Percentiles rank a stretch among this genome's conserved stretches.
These are phyloP conservation scores for Agonopterix heracliana DNA, from an alignment of 2,888 invertebrate genomes.

Conservation along the genomic window DNA sequence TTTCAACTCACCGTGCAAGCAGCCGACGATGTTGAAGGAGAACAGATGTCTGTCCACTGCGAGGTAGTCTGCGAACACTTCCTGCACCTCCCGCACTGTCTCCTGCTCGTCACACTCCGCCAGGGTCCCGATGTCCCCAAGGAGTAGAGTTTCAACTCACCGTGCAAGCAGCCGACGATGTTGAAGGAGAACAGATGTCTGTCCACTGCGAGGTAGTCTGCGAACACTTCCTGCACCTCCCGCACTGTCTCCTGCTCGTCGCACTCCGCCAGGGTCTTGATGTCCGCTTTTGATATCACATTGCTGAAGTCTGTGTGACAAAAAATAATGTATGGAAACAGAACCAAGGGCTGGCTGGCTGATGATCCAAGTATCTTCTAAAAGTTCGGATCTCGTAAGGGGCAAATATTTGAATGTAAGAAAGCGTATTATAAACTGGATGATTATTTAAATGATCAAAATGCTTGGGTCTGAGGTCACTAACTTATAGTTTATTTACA, in stretches of 20 bases:
- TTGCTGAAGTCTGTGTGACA: conserved; percentile 91
- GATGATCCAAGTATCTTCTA: too few relatives aligned
- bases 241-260: conserved; percentile 98
- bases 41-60: conserved; percentile 95
- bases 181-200: conserved; percentile 93
- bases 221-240: conserved; percentile 97
- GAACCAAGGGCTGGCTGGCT: too few relatives aligned
- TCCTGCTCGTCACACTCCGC: conserved; percentile 99
- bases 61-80: conserved; percentile 97
- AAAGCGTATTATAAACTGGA: too few relatives aligned
- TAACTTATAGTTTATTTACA: too few relatives aligned
- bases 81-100: conserved; percentile 96
- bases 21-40: conserved; percentile 84
- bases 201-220: conserved; percentile 95
- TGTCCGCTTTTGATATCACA: conserved; percentile 96
- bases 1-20: conserved; percentile 74
- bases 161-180: conserved; percentile 81
- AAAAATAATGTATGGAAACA: too few relatives aligned
- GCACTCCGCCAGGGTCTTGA: conserved; percentile 96
- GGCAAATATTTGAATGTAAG: too few relatives aligned
- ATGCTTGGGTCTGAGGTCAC: too few relatives aligned
- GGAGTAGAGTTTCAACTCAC: conserved; percentile 32
- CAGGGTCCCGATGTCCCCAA: conserved; percentile 89
- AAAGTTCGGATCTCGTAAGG: too few relatives aligned
- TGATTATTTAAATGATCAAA: too few relatives aligned